Evolutionary conservation across 2,888 invertebrate genomes (phyloP), one percentile per base, ranked within the genome.

Genomic region (Epinotia demarniana): DNA sequence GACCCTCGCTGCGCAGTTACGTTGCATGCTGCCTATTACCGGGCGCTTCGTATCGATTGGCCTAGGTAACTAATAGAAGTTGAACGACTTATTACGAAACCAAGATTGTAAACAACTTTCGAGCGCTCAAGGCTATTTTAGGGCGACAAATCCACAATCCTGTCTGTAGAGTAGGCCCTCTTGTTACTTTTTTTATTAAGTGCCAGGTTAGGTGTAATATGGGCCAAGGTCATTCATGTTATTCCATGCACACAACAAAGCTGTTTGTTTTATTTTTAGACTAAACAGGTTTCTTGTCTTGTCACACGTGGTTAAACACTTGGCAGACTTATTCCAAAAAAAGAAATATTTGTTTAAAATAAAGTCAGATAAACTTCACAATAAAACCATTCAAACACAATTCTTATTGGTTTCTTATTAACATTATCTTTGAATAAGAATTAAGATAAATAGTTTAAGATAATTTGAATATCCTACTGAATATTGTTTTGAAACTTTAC

Each of bases 71-170:
- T 76, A 63, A 73, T 77, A 77, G 70, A 33, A 82, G 87, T 88
- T 87, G 86, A 88, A 87, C 87, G 86, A 86, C 86, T 81, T 76
- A 75, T 92, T 92, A 87, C 84, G 87, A 82, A 92, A 92, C 80
- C 16, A 58, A n/a, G 66, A 81, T 82, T 81, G 87, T 90, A 90
- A 92, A 92, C 93, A 92, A 91, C 91, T 92, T 90, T 91, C 90
- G 82, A 83, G 16, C 55, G 81, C 81, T 77, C 84, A 87, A 89
- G 87, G 90, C 84, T 90, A 88, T 89, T 86, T 85, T 79, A 60
- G 80, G 77, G 64, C 75, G 69, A 61, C 69, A 46, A 60, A 39
- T n/a, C 53, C 2, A 49, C 16, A n/a, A 6, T 63, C 66, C 66
- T 53, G 61, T 66, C 16, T 71, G 19, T 11, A 46, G 53, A 67